Conservation (phyloP, 1,140 invertebrate species). For the Idris sp. region DNA sequence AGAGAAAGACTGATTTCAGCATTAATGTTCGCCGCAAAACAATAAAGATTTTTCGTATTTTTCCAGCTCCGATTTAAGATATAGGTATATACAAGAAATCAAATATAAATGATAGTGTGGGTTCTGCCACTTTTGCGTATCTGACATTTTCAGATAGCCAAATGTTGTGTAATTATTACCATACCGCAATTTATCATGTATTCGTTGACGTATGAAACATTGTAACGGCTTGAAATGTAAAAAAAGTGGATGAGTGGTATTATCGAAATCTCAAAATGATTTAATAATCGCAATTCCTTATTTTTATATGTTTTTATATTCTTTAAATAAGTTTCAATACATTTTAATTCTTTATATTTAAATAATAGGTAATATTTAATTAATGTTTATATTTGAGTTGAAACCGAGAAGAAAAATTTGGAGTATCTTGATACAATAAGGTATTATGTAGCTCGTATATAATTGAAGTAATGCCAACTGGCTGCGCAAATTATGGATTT, state of each 20-base stretch:
- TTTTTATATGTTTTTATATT: no score
- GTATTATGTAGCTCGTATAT: no score
- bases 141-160: slow-evolving; percentile 53
- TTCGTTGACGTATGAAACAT: slow-evolving; percentile 49
- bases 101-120: slow-evolving; percentile 50
- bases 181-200: slow-evolving; percentile 53
- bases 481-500: neutral
- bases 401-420: no score
- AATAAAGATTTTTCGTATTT: slow-evolving; percentile 65
- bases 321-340: no score
- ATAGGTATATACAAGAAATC: slow-evolving; percentile 46
- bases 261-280: slow-evolving; percentile 40
- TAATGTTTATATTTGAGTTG: no score
- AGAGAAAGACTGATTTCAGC: slow-evolving; percentile 51
- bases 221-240: slow-evolving; percentile 24
- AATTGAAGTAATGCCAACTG: no score
- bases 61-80: no score
- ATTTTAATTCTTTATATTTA: no score
- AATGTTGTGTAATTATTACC: slow-evolving; percentile 54
- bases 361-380: no score
- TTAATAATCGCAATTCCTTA: no score
- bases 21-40: slow-evolving; percentile 70
- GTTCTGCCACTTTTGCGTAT: slow-evolving; percentile 30
- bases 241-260: slow-evolving; percentile 40
- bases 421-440: no score